Evolutionary conservation across 2,888 invertebrate genomes (phyloP), one percentile per base, ranked within the genome.

Genomic region (Eretmocerus hayati): DNA sequence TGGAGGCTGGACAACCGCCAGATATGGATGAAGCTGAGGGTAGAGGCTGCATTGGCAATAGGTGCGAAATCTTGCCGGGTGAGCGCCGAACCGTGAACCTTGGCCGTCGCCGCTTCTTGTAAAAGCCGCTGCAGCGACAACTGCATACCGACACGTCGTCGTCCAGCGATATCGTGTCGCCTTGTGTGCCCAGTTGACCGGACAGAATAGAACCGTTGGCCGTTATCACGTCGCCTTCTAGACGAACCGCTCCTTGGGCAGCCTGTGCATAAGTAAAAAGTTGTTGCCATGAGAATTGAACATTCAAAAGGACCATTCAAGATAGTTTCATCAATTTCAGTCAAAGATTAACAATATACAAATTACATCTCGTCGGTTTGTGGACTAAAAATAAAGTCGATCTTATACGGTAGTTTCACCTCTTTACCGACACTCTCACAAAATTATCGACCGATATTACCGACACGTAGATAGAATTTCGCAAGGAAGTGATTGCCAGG

Each of bases 171-270:
- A 67, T 63, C 56, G 70, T 69, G 54, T 72, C 72, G 46, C 71
- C 71, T 57, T 73, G 72, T 57, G 67, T 72, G 40, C 73, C 70
- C 44, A 73, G 63, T 50, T 74, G 74, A 46, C 90, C 89, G 59
- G 90, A 84, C 61, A 91, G 74, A 63, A 92, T 90, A 58, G 87
- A 91, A 51, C 91, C 91, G 66, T 92, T 92, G 37, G 91, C 90
- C 52, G 91, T 92, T 73, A 96, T 96, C 62, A 96, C 92, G 78
- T 96, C 96, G 53, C 96, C 95, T 69, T 97, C 95, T 54, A 97
- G 75, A 52, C 93, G 81, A 19, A 97, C 95, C 48, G 95, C 93
- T 42, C 91, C 93, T 69, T 92, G 90, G 57, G 94, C 87, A 52
- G 95, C 95, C 83, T 92, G 78, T 42, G 70, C 5, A 19, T 18